A percentile compares a stretch with the other conserved stretches of the same genome.
Conservation (phyloP, 1,140 invertebrate genomes). For the Aleiodes sp. region DNA sequence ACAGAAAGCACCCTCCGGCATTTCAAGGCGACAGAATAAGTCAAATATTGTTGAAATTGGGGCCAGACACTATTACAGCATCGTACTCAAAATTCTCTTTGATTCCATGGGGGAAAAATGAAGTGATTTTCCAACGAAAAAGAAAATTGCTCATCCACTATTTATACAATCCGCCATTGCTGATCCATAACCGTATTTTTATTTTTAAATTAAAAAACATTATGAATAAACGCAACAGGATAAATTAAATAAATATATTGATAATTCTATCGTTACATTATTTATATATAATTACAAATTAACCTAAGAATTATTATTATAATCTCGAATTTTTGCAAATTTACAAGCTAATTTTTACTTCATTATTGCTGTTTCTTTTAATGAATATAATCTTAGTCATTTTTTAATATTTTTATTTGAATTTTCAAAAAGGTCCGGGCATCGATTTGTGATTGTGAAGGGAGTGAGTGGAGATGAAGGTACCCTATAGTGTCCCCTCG, state of each 20-base stretch:
- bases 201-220: constrained; percentile 49
- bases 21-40: background rate
- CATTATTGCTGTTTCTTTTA: background rate
- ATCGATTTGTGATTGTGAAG: constrained; percentile 12
- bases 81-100: background rate
- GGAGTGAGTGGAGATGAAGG: background rate
- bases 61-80: background rate
- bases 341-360: background rate
- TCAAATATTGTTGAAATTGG: background rate
- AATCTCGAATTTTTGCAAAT: constrained; percentile 1
- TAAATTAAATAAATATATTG: constrained; percentile 61
- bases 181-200: background rate
- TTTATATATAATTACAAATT: constrained; percentile 40
- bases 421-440: background rate
- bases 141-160: background rate
- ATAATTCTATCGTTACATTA: constrained; percentile 37
- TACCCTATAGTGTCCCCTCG: background rate
- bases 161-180: background rate
- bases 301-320: constrained; percentile 16
- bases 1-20: background rate
- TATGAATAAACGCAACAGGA: constrained; percentile 54
- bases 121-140: background rate
- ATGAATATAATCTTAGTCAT: background rate
- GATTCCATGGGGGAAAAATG: background rate
- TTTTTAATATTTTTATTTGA: too few relatives aligned